A percentile compares a stretch with the other conserved stretches of the same genome.
phyloP scores from a whole-genome alignment of 2,888 invertebrate genomes.

The Pyrrhopygopsis socrates region DNA sequence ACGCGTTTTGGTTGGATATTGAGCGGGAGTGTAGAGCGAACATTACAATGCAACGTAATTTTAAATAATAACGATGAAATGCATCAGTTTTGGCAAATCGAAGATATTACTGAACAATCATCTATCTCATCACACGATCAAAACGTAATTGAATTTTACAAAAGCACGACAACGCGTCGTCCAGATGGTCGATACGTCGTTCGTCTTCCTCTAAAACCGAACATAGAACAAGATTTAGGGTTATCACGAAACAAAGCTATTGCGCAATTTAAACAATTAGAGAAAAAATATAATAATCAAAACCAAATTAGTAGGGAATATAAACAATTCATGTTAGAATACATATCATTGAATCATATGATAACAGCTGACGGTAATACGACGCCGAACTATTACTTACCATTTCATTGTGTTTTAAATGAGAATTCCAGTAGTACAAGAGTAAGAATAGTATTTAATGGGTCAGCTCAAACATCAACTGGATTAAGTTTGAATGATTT shows the following conservation, averaged over 20 bases:
- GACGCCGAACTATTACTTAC: background rate
- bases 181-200: background rate
- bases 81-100: constrained; percentile 12
- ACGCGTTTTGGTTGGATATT: constrained; percentile 12
- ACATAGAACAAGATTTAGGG: background rate
- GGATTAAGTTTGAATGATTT: background rate
- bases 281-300: constrained; percentile 1
- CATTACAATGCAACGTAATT: constrained; percentile 12
- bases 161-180: background rate
- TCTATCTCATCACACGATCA: constrained; percentile 1
- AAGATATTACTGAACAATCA: constrained; percentile 4
- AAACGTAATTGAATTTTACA: background rate
- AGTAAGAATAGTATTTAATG: too few species aligned
- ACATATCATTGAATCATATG: background rate
- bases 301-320: background rate
- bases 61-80: constrained; percentile 3
- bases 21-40: constrained; percentile 10
- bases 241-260: background rate
- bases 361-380: background rate
- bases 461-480: background rate
- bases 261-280: background rate
- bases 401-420: background rate
- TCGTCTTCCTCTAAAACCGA: background rate
- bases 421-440: background rate
- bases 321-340: background rate